Percentiles rank a stretch among this genome's conserved stretches.
Evolutionary conservation across 37 sponge, comb jelly and placozoan species (phyloP).

Genomic region (Oscarella lobularis): DNA sequence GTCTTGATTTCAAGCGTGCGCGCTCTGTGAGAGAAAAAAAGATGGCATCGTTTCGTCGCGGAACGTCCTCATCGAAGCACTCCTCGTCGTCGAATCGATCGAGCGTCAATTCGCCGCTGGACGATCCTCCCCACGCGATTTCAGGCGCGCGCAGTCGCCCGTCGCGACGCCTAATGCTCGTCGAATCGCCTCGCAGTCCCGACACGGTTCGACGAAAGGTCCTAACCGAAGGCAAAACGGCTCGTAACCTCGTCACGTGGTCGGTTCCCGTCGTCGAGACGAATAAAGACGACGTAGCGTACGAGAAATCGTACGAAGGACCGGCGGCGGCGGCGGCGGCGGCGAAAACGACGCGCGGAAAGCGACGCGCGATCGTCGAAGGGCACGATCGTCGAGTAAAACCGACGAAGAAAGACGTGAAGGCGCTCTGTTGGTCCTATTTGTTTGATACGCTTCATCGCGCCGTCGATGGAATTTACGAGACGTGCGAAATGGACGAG

Average conservation of each 20-base stretch:
- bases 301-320: neutral
- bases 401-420: conserved; percentile 24
- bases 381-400: too few relatives aligned
- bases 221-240: conserved; percentile 28
- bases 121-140: too few relatives aligned
- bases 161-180: too few relatives aligned
- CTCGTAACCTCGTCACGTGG: conserved; percentile 38
- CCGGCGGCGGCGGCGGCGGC: neutral
- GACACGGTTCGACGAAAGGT: neutral
- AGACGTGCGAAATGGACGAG: conserved; percentile 66
- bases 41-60: too few relatives aligned
- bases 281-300: neutral
- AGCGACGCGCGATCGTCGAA: neutral
- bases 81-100: too few relatives aligned
- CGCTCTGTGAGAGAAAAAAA: too few relatives aligned
- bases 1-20: too few relatives aligned
- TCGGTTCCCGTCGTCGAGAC: conserved; percentile 18
- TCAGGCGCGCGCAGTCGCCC: too few relatives aligned
- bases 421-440: conserved; percentile 80
- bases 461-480: conserved; percentile 77
- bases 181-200: neutral
- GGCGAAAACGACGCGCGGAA: neutral
- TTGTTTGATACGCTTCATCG: conserved; percentile 80
- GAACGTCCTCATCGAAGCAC: too few relatives aligned
- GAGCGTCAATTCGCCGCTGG: too few relatives aligned